Evolutionary conservation across 2,888 invertebrate species (phyloP).

Genomic region (Epinotia bilunana): DNA sequence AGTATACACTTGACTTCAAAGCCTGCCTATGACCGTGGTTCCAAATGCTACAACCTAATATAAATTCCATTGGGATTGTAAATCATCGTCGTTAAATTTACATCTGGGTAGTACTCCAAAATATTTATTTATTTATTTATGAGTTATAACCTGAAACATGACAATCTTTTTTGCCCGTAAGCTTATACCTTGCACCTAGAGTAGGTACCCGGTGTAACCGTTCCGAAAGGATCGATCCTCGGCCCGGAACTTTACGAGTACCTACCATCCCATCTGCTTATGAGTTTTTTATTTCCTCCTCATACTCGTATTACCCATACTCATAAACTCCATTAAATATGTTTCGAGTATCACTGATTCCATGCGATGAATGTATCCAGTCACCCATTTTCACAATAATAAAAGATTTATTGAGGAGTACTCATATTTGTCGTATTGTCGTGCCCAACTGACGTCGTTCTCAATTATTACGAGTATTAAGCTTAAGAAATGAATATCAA

Average conservation of each 20-base stretch:
- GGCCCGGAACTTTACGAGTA: conserved; percentile 22
- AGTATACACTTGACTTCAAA: no score
- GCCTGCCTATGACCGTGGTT: no score
- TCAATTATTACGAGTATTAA: no score
- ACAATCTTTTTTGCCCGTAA: not conserved
- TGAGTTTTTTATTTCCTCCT: conserved; percentile 25
- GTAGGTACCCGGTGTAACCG: not conserved
- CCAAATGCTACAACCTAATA: no score
- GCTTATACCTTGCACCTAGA: not conserved
- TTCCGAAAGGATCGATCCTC: conserved; percentile 20
- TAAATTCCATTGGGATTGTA: no score
- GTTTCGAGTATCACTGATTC: conserved; percentile 9
- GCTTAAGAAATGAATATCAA: no score
- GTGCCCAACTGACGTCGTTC: no score
- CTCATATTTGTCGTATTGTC: no score
- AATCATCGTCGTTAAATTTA: no score
- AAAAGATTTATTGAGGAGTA: not conserved
- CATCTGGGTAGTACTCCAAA: no score
- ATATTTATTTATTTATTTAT: no score
- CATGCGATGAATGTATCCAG: not conserved
- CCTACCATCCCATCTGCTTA: conserved; percentile 31
- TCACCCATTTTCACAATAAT: not conserved
- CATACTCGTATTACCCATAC: not conserved
- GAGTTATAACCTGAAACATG: no score
- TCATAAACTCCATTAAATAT: conserved; percentile 25